Evolutionary conservation across 1,140 invertebrate species (phyloP).

Genomic region (Zophobas morio): DNA sequence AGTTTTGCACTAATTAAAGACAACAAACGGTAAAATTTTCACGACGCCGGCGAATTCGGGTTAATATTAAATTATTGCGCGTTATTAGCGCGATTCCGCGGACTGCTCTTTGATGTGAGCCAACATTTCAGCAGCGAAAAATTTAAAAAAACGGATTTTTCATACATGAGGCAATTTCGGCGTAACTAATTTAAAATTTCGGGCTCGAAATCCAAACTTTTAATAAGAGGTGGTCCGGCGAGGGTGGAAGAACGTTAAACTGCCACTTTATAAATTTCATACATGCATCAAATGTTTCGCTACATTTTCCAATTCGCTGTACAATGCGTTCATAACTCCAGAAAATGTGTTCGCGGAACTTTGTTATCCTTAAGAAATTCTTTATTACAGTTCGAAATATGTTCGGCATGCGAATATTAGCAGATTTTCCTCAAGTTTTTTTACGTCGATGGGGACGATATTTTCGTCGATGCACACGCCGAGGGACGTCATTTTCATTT

Average conservation of each 20-base stretch:
- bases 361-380: no score
- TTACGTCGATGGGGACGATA: no score
- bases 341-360: no score
- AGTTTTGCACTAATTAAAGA: constrained; percentile 44
- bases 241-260: no score
- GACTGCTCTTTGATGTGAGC: constrained; percentile 6
- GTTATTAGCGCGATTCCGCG: constrained; percentile 13
- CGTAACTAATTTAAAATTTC: constrained; percentile 20
- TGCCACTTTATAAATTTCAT: no score
- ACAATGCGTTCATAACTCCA: no score
- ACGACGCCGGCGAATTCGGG: not conserved
- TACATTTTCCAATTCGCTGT: no score
- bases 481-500: constrained; percentile 29
- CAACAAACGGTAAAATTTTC: constrained; percentile 35
- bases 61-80: constrained; percentile 29
- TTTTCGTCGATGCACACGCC: not conserved
- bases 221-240: not conserved
- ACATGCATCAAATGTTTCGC: no score
- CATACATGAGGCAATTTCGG: not conserved
- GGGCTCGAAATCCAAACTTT: not conserved
- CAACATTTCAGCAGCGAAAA: constrained; percentile 12
- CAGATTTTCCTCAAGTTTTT: no score
- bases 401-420: not conserved
- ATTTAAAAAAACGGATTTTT: constrained; percentile 24
- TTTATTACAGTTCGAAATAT: no score